Evolutionary conservation across 2,888 invertebrate genomes (phyloP), one percentile per base, ranked within the genome.

Genomic region (Folsomia manolachei): DNA sequence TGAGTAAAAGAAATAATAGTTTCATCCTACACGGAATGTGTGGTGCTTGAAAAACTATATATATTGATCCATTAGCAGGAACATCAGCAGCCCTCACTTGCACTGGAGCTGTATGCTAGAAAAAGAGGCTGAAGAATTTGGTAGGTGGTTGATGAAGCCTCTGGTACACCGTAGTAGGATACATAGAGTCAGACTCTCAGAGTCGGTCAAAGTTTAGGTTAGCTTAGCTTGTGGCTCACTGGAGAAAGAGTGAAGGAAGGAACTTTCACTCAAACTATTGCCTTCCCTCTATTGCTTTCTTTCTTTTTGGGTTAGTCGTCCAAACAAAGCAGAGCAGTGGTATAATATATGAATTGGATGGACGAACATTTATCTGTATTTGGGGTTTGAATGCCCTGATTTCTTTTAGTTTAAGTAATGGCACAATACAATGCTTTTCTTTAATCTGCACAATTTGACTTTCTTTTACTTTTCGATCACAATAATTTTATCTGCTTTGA

Each of bases 41-140:
- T 73, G 52, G 70, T 63, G 70, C 60, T 65, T 68, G 51, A 53
- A 71, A 68, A 69, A 74, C 71, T n/a, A 74, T 69, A 67, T 70
- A 65, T 74, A 74, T 74, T 74, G 74, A 74, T 74, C 74, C 74
- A 74, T 74, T 74, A 72, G 65, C 71, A 67, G 71, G 63, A 71
- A 21, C 23, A 19, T 23, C 62, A 23, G n/a, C n/a, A n/a, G n/a
- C n/a, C n/a, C n/a, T n/a, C n/a, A n/a, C n/a, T n/a, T n/a, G n/a
- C n/a, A n/a, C n/a, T n/a, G n/a, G 39, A 39, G 7, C 14, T 39
- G 39, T 4, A 14, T 39, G 39, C 7, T 39, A 14, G 39, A 39
- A 14, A 14, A 14, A 39, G 14, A n/a, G 14, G 39, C 39, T 39
- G 39, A 63, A 63, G 63, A 63, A 23, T 63, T 63, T 63, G 24